These are phyloP conservation scores for Rhinatrema bivittatum DNA, from an alignment of 2,797 vertebrate species.

Conservation along the genomic window DNA sequence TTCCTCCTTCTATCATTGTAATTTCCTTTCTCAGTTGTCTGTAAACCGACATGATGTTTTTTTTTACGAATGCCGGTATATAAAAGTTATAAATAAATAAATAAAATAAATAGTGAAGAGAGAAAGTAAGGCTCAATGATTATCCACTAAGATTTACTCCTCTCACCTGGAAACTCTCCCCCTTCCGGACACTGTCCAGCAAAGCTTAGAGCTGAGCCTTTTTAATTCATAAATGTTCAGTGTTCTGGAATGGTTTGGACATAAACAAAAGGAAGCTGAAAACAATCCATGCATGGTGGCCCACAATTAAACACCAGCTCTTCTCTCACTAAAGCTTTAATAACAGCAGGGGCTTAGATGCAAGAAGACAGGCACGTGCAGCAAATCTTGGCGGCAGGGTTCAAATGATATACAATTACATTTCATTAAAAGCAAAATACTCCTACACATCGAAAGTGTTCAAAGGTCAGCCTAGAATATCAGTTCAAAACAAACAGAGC, in stretches of 20 bases:
- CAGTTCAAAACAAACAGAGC: conserved; percentile 9
- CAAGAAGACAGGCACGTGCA: conserved; percentile 13
- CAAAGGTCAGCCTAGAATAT: conserved; percentile 10
- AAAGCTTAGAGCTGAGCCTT: background rate
- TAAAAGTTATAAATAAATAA: too few relatives aligned
- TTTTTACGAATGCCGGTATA: too few relatives aligned
- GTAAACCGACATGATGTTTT: too few relatives aligned
- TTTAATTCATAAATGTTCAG: conserved; percentile 1
- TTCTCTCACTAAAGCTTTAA: background rate
- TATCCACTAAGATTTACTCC: background rate
- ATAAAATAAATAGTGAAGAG: background rate
- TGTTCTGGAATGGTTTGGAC: background rate
- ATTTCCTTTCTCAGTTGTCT: too few relatives aligned
- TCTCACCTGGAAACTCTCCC: too few relatives aligned
- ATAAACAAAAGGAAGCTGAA: conserved; percentile 8
- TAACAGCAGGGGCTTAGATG: too few relatives aligned
- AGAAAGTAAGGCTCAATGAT: background rate
- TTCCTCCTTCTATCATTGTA: too few relatives aligned
- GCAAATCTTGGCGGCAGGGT: background rate
- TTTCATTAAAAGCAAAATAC: conserved; percentile 7
- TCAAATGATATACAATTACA: conserved; percentile 8
- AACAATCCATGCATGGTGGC: background rate
- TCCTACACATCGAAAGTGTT: background rate
- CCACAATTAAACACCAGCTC: conserved; percentile 4
- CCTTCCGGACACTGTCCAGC: too few relatives aligned